Evolutionary conservation across 2,797 vertebrate species (phyloP).

Genomic region (Somateria mollissima): DNA sequence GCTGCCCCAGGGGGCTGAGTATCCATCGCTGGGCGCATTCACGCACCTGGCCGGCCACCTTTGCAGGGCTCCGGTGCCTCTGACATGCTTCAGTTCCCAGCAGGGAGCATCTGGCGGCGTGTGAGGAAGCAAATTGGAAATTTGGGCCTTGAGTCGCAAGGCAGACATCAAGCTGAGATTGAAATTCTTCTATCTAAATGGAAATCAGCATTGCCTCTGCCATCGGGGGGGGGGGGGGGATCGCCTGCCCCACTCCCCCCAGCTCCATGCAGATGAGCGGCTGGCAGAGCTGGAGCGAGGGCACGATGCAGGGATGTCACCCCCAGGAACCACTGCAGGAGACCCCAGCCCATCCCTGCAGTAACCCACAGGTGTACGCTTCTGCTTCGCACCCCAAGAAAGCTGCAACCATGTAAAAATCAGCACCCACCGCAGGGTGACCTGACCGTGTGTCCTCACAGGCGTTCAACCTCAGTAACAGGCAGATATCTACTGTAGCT

Average conservation of each 20-base stretch:
- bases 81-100: background rate
- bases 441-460: accelerated
- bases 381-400: background rate
- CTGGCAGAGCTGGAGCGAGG: background rate
- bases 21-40: accelerated
- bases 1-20: background rate
- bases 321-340: accelerated
- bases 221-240: background rate
- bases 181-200: slow-evolving; percentile 49
- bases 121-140: background rate
- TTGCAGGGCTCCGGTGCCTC: background rate
- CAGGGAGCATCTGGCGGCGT: background rate
- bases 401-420: background rate
- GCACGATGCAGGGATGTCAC: accelerated
- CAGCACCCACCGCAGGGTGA: background rate
- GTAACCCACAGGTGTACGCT: background rate
- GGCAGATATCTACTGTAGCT: background rate
- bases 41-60: accelerated
- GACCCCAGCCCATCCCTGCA: background rate
- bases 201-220: background rate
- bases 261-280: accelerated
- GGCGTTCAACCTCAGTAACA: accelerated
- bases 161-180: background rate
- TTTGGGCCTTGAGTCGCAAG: background rate
- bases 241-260: accelerated